Percentiles rank a stretch among this genome's conserved stretches.
Evolutionary conservation across 2,113 vertebrate species (phyloP).

Genomic region (Oreochromis aureus): DNA sequence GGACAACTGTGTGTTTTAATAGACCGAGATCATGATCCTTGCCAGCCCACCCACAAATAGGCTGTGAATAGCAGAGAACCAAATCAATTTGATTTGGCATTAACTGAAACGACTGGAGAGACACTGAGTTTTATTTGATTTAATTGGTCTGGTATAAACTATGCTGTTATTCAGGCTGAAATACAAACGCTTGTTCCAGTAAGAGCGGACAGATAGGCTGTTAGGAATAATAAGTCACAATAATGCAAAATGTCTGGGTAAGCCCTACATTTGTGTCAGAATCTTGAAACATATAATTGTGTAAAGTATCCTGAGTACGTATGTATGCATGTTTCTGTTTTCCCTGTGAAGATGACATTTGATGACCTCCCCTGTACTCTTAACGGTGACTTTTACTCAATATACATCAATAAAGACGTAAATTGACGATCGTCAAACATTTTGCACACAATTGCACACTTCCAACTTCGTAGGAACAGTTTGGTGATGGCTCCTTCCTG

Average conservation of each 20-base stretch:
- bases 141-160: background rate
- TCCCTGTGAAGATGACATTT: background rate
- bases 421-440: too few relatives aligned
- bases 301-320: background rate
- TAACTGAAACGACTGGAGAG: background rate
- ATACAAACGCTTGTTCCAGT: background rate
- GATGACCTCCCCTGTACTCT: background rate
- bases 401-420: background rate
- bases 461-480: background rate
- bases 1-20: background rate
- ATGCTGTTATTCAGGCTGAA: background rate
- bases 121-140: background rate
- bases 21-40: background rate
- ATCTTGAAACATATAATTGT: background rate
- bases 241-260: background rate
- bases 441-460: too few relatives aligned
- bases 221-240: background rate
- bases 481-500: background rate
- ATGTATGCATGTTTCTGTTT: background rate
- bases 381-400: background rate
- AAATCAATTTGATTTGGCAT: conserved; percentile 2
- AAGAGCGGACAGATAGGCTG: background rate
- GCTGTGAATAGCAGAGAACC: background rate
- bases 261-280: background rate
- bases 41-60: background rate